Base-by-base conservation (phyloP, 2,888 invertebrate genomes). In the Watsonalla cultraria region DNA sequence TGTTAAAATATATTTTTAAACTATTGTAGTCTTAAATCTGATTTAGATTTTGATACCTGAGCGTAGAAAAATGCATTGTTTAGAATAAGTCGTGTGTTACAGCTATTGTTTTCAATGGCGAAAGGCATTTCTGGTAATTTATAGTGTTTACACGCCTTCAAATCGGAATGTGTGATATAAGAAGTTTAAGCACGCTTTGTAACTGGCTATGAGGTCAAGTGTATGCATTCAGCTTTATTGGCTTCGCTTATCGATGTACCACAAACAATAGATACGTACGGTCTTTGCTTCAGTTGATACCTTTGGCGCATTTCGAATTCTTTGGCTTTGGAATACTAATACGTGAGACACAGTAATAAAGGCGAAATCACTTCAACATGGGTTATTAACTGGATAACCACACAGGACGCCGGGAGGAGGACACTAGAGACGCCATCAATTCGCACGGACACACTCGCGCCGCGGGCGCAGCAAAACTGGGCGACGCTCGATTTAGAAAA, bases 251-350 rank as follows among this genome's bases (percentile, higher is more conserved):
- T 58, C 55, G 59, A 58, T 55, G 56, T 61, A 62, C 56, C 58
- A 62, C 55, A 42, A 42, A 66, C 58, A 68, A 65, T 61, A 54
- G 67, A 82, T 89, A 90, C 90, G 68, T 90, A 90, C 90, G 84
- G 79, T 79, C 81, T 83, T 66, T 90, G 90, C 76, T 90, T 89
- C 74, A 90, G 78, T 76, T 90, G 90, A 75, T 90, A 90, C 70
- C 89, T 78, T 76, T 90, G 90, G 71, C 90, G 88, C 90, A 90
- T 90, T 62, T 61, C 81, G 76, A 57, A 53, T 65, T 48, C 61
- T 59, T 56, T 74, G 70, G 72, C 69, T 76, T 78, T 65, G 68
- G 55, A 56, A 66, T 58, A 58, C 51, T 70, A 64, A 67, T 68
- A 66, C 72, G 69, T 68, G 56, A 58, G 61, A 59, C 65, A 64